These are phyloP conservation scores for Drosophila suzukii DNA, from an alignment of 1,140 invertebrate genomes.

Conservation along the genomic window DNA sequence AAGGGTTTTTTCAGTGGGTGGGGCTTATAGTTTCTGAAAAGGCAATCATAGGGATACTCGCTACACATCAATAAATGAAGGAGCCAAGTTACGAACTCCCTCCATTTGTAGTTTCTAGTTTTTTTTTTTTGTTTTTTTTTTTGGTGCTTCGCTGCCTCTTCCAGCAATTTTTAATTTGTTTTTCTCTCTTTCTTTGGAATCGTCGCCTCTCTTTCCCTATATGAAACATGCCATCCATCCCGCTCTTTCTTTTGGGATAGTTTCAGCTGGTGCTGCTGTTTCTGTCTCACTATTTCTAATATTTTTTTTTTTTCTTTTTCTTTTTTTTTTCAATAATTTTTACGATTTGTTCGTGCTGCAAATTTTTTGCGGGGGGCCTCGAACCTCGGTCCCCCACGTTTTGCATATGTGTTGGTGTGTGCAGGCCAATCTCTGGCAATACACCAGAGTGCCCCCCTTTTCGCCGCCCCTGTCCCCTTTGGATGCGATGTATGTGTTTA, in stretches of 20 bases:
- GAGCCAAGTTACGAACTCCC: constrained; percentile 10
- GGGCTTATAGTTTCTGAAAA: constrained; percentile 49
- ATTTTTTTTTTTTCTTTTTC: constrained; percentile 16
- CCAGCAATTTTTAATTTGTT: constrained; percentile 70
- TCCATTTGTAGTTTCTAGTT: neutral
- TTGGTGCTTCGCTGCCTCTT: constrained; percentile 19
- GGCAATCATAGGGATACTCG: constrained; percentile 75
- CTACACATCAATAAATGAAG: constrained; percentile 79
- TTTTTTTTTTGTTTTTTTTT: neutral
- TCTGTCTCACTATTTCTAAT: constrained; percentile 16
- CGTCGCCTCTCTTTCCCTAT: constrained; percentile 25
- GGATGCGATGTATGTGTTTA: constrained; percentile 76
- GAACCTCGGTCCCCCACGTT: neutral
- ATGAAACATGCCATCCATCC: constrained; percentile 8
- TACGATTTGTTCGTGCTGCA: constrained; percentile 80
- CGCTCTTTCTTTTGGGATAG: constrained; percentile 18
- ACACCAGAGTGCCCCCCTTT: neutral
- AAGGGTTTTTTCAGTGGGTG: neutral
- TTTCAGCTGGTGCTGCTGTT: constrained; percentile 18
- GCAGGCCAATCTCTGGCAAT: constrained; percentile 27
- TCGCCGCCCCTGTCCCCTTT: constrained; percentile 29
- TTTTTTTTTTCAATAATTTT: constrained; percentile 72
- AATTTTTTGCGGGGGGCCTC: constrained; percentile 41
- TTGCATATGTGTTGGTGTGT: constrained; percentile 34
- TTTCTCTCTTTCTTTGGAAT: constrained; percentile 38